Evolutionary conservation across 2,113 vertebrate species (phyloP), one percentile per base, ranked within the genome.

Genomic region (Amazona vittata): DNA sequence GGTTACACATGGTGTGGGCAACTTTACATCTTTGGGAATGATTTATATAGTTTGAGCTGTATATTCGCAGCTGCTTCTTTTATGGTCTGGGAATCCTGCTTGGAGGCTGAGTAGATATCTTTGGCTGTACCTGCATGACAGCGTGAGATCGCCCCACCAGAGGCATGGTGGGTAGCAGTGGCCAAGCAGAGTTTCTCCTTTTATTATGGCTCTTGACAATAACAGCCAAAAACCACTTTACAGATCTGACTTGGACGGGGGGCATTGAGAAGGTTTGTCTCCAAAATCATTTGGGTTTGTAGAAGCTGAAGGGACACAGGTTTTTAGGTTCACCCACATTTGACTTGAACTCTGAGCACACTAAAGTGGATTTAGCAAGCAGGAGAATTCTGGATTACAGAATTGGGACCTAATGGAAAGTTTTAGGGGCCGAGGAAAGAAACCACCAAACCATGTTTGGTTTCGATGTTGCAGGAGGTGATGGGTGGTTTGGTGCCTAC

Each of bases 191-290:
- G 26, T 59, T 74, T 63, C 11, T 87, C 16, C 19, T 47, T 91
- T 77, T 31, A 3, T 52, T 67, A 15, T 17, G 12, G 33, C 11
- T 87, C 41, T 41, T 55, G 47, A 46, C 44, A 50, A 2, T 21
- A 64, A 24, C 29, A 64, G 35, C 24, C 28, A 28, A 46, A 81
- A 11, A 2, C 2, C 10, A 67, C 10, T 52, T 77, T 52, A 43
- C 0, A 2, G 65, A 57, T 70, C 60, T 0, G 1, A 3, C 24
- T 59, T 78, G n/a, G 16, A 11, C 0, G 37, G 55, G 15, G 43
- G 31, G 26, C 2, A 1, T 22, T 0, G 0, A 31, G 64, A 46
- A 62, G 10, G 12, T 49, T 81, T 63, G 49, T 57, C n/a, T 93
- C 47, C 13, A 62, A 39, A 86, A 59, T 59, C 7, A 1, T 41